Conservation (phyloP, 92 coral and sea anemone species). For the Montipora capitata region DNA sequence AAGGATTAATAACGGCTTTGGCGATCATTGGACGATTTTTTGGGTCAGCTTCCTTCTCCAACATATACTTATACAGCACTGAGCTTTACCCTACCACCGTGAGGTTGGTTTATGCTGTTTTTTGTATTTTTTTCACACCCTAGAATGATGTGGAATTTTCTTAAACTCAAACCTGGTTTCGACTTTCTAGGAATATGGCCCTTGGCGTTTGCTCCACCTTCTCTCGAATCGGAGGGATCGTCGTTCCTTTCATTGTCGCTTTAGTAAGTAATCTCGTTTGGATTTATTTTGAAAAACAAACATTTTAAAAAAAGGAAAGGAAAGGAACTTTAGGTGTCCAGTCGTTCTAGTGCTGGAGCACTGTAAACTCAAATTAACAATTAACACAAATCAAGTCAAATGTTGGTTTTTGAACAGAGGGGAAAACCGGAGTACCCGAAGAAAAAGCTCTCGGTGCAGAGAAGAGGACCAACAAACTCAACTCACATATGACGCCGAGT, state of each 20-base stretch:
- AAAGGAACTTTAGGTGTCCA: too few relatives aligned
- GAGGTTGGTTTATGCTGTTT: constrained; percentile 39
- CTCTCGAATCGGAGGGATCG: constrained; percentile 52
- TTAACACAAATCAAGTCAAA: too few relatives aligned
- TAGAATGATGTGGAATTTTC: neutral
- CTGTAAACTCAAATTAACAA: too few relatives aligned
- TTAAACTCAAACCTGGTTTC: neutral
- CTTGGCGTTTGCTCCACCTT: constrained; percentile 51
- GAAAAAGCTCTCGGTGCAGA: too few relatives aligned
- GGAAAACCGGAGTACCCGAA: too few relatives aligned
- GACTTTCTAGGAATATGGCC: constrained; percentile 28
- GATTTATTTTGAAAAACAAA: neutral
- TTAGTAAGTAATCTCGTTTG: constrained; percentile 20
- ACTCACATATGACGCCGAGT: too few relatives aligned
- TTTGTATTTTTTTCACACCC: neutral
- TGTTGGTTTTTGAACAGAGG: too few relatives aligned
- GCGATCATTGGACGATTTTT: constrained; percentile 69
- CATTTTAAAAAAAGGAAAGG: too few relatives aligned
- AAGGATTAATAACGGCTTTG: constrained; percentile 46
- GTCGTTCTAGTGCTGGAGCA: too few relatives aligned
- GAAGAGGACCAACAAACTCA: too few relatives aligned
- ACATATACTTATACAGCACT: constrained; percentile 66
- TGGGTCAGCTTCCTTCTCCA: constrained; percentile 65
- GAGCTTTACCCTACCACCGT: constrained; percentile 79
- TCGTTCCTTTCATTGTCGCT: constrained; percentile 41